These are phyloP conservation scores for Pipra filicauda DNA, from an alignment of 2,113 vertebrate species.

Conservation along the genomic window DNA sequence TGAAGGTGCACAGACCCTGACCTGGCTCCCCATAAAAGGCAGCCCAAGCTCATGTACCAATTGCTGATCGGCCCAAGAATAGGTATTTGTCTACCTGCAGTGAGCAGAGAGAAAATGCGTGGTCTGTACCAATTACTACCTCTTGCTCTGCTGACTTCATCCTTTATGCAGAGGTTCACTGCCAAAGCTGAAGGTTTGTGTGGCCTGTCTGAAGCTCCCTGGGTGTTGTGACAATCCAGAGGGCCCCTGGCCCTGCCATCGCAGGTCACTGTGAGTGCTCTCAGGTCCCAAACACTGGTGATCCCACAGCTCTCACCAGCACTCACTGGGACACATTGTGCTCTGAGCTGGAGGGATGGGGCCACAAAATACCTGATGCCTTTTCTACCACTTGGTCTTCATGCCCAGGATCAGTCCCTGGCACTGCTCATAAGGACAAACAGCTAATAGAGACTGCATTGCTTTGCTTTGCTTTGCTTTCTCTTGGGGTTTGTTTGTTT, in stretches of 20 bases:
- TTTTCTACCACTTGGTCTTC: neutral
- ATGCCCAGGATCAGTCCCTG: neutral
- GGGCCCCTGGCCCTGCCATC: neutral
- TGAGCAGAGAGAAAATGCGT: neutral
- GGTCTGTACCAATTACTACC: neutral
- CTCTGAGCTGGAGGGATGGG: neutral
- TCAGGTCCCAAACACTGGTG: accelerated
- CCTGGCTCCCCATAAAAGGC: neutral
- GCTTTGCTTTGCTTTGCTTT: neutral
- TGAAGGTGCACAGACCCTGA: neutral
- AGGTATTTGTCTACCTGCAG: neutral
- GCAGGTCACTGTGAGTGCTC: neutral
- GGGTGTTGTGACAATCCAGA: neutral
- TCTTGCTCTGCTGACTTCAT: neutral
- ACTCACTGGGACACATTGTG: accelerated
- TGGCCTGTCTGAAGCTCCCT: neutral
- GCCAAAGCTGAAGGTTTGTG: neutral
- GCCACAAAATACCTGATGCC: neutral
- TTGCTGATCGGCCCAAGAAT: neutral
- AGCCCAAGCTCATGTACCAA: neutral
- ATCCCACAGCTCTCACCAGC: neutral
- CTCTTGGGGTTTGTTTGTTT: neutral
- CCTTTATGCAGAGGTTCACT: neutral
- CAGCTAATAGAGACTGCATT: neutral
- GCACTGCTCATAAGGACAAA: neutral